Evolutionary conservation across 2,113 vertebrate species (phyloP), one percentile per base, ranked within the genome.

Genomic region (Boleophthalmus pectinirostris): DNA sequence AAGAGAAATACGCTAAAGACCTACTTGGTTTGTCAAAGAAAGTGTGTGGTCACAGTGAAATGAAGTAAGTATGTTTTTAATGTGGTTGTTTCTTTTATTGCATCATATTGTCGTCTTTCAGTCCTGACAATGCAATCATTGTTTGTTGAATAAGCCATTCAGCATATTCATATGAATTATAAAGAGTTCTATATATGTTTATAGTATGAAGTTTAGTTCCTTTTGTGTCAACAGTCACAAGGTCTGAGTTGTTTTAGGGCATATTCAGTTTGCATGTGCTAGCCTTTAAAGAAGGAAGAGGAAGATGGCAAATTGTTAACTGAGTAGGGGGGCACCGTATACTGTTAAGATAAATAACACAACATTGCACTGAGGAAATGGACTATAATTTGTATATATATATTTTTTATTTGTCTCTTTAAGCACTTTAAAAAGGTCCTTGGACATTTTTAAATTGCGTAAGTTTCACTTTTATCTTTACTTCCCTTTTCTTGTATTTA

Each of bases 1-100:
- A 99, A 86, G 97, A 99, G 82, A 96, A 92, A 70, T 99, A 99
- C 0, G 96, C 96, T 66, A 99, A 98, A 91, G 97, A 99, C 11
- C 93, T 99, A 16, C 90, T 98, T 20, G 94, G 81, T 69, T 92
- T 98, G 81, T 95, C 95, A 0, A 96, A 96, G 93, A 98, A 97
- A 75, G 95, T 96, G 7, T 98, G 96, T 54, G 97, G 97, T 76
- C 96, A 98, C 78, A 95, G 87, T 0, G 97, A 99, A 84, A 93
- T 96, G 90, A 97, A 98, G 97, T 99, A 94, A 94, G 96, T 4
- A 7, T 47, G 12, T 47, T 47, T 47, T 47, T 15, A n/a, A 13
- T 20, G 20, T 20, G 1, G 6, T 54, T 3, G 2, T 57, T 57
- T 4, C 0, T 57, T 15, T 58, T 57, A 4, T 57, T 25, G 23